phyloP scores from a whole-genome alignment of 2,797 vertebrate species.

The Acrocephalus scirpaceus region DNA sequence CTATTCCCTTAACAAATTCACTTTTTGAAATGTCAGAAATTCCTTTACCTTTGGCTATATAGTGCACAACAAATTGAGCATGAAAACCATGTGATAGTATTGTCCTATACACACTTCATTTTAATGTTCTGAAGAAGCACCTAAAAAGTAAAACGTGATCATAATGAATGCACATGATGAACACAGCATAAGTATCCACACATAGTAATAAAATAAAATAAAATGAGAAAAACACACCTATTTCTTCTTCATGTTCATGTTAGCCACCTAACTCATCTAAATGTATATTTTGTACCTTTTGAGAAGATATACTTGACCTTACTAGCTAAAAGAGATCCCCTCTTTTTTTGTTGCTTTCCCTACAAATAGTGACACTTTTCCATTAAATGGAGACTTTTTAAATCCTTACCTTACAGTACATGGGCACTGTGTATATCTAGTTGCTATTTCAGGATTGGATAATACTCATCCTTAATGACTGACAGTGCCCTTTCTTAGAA shows the following conservation, averaged over 20 bases:
- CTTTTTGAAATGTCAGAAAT: background rate
- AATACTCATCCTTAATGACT: background rate
- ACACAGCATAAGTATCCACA: background rate
- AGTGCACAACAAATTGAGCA: background rate
- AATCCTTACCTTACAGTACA: background rate
- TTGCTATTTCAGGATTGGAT: background rate
- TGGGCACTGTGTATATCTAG: background rate
- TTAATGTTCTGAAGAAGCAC: background rate
- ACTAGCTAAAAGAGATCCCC: background rate
- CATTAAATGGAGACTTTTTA: background rate
- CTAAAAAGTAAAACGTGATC: background rate
- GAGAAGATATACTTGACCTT: background rate
- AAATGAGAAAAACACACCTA: background rate
- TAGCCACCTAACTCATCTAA: background rate
- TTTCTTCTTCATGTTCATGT: background rate
- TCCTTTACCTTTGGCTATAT: background rate
- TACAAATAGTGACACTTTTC: background rate
- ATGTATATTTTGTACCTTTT: background rate
- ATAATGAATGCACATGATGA: background rate
- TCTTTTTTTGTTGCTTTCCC: background rate
- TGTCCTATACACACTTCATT: background rate
- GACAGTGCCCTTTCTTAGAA: background rate
- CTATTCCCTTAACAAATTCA: background rate
- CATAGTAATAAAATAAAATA: background rate
- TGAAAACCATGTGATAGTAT: background rate